phyloP scores from a whole-genome alignment of 2,113 vertebrate genomes.

The Gila orcuttii region DNA sequence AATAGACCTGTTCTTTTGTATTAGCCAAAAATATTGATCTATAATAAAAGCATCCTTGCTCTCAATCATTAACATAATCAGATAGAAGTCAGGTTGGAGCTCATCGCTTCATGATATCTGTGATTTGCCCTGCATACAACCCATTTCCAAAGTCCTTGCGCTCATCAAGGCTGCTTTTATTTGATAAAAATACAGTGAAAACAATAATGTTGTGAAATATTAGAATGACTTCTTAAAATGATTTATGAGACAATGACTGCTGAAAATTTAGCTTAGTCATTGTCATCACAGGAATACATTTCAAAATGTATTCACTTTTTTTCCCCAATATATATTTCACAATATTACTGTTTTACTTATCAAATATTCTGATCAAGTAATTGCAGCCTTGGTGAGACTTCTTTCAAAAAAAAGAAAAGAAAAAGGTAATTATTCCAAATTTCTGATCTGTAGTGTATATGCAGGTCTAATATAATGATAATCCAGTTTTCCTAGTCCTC shows the following conservation, averaged over 20 bases:
- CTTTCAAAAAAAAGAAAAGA: no score
- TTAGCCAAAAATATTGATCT: conserved; percentile 44
- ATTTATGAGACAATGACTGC: background rate
- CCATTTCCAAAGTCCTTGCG: background rate
- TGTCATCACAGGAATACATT: background rate
- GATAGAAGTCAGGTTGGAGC: background rate
- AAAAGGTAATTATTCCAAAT: no score
- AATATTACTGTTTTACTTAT: no score
- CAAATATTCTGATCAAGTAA: background rate
- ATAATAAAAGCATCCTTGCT: background rate
- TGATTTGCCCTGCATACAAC: background rate
- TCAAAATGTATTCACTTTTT: no score
- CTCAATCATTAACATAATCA: background rate
- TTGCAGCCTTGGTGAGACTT: background rate
- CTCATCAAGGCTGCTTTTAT: no score
- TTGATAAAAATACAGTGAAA: background rate
- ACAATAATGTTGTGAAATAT: background rate
- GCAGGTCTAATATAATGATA: background rate
- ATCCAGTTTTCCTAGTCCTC: background rate
- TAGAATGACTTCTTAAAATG: background rate
- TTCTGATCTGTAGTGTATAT: background rate
- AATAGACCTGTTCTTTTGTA: conserved; percentile 61
- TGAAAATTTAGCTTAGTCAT: background rate
- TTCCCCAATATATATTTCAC: no score
- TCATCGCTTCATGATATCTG: background rate